Percentiles rank a stretch among this genome's conserved stretches.
phyloP scores from a whole-genome alignment of 64 coral and sea anemone species.

The Actinia equina region DNA sequence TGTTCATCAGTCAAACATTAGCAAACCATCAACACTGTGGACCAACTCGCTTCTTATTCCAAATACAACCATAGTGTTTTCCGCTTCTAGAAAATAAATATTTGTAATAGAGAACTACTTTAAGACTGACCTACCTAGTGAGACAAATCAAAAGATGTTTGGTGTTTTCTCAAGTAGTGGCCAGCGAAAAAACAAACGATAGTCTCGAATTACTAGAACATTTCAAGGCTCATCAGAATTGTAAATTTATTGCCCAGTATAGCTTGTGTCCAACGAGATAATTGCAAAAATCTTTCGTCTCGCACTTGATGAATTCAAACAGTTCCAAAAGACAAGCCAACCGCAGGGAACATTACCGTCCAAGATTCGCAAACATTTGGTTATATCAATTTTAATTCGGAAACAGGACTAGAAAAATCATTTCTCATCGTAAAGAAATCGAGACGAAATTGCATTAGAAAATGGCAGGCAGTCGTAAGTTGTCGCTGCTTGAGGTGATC shows the following conservation, averaged over 20 bases:
- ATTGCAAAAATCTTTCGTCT: neutral
- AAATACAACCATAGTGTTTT: neutral
- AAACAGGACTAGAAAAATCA: neutral
- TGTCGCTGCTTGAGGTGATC: constrained; percentile 35
- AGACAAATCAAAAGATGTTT: neutral
- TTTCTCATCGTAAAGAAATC: neutral
- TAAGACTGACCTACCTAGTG: neutral
- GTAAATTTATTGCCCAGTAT: constrained; percentile 13
- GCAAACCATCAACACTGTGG: neutral
- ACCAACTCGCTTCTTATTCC: neutral
- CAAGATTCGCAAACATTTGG: neutral
- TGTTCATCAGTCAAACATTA: neutral
- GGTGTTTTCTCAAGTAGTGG: neutral
- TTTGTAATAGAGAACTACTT: neutral
- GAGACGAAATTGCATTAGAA: neutral
- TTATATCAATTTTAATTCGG: neutral
- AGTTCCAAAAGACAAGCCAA: neutral
- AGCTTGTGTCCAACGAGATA: neutral
- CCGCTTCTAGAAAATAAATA: constrained; percentile 5
- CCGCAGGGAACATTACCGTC: neutral
- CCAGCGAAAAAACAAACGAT: neutral
- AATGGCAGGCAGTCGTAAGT: constrained; percentile 28
- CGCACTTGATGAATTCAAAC: neutral
- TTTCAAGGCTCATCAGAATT: constrained; percentile 24
- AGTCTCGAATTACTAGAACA: neutral